These are phyloP conservation scores for Adoxophyes honmai DNA, from an alignment of 1,140 invertebrate genomes.

Conservation along the genomic window DNA sequence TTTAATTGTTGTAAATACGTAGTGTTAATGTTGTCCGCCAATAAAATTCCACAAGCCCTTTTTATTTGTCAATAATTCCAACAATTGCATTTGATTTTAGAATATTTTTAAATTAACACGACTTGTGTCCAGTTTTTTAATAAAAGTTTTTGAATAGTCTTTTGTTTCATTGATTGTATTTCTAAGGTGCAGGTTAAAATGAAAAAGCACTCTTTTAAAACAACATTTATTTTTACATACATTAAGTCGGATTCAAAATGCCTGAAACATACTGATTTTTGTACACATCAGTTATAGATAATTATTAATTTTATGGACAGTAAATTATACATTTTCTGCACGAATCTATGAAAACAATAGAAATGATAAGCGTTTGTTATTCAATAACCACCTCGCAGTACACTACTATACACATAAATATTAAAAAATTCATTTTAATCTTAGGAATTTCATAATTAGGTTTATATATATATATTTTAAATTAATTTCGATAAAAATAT, in stretches of 20 bases:
- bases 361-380: constrained; percentile 63
- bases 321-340: constrained; percentile 63
- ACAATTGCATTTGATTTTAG: constrained; percentile 11
- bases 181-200: constrained; percentile 29
- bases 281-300: constrained; percentile 68
- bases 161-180: not conserved
- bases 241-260: constrained; percentile 77
- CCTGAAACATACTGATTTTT: constrained; percentile 74
- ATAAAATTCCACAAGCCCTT: not conserved
- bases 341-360: constrained; percentile 53
- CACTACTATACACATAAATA: constrained; percentile 73
- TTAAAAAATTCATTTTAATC: constrained; percentile 72
- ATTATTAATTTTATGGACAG: constrained; percentile 65
- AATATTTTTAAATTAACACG: constrained; percentile 4
- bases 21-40: not conserved
- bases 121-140: not conserved
- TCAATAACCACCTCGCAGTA: constrained; percentile 61
- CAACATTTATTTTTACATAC: constrained; percentile 77
- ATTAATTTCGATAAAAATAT: constrained; percentile 75
- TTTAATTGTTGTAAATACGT: not conserved
- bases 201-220: constrained; percentile 71
- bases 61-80: constrained; percentile 6
- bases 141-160: not conserved
- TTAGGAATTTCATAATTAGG: constrained; percentile 72
- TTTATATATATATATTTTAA: constrained; percentile 56